These are phyloP conservation scores for Drosophila punjabiensis DNA, from an alignment of 1,140 invertebrate species.

Conservation along the genomic window DNA sequence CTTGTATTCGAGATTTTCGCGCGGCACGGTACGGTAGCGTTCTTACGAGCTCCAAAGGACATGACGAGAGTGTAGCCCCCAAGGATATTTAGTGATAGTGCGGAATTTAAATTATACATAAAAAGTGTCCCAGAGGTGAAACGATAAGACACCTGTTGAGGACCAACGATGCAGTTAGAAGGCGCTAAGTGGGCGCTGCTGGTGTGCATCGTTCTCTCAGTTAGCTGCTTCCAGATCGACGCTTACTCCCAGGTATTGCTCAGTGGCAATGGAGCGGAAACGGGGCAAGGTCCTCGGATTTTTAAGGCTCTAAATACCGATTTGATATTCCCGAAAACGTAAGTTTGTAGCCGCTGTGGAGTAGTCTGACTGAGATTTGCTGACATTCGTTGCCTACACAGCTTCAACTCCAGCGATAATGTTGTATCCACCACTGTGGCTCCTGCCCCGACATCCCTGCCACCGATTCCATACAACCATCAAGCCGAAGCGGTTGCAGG, in stretches of 20 bases:
- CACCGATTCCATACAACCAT: constrained; percentile 70
- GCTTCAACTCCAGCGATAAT: constrained; percentile 78
- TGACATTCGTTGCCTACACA: constrained; percentile 22
- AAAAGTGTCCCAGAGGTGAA: constrained; percentile 38
- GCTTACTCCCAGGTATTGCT: constrained; percentile 71
- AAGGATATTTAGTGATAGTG: constrained; percentile 25
- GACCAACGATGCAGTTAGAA: constrained; percentile 37
- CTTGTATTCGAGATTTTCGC: constrained; percentile 60
- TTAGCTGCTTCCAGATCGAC: constrained; percentile 19
- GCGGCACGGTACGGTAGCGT: constrained; percentile 45
- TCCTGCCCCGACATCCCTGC: constrained; percentile 24
- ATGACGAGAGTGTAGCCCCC: constrained; percentile 48
- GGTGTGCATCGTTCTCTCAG: constrained; percentile 26
- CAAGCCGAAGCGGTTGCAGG: constrained; percentile 16
- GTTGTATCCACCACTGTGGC: constrained; percentile 65
- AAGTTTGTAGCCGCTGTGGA: constrained; percentile 30
- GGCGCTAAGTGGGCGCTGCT: constrained; percentile 47
- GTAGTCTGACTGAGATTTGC: neutral
- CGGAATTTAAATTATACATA: neutral
- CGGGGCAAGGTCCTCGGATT: constrained; percentile 71
- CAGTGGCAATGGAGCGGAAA: constrained; percentile 28
- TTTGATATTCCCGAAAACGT: constrained; percentile 81
- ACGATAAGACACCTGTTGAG: constrained; percentile 1
- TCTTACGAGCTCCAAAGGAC: constrained; percentile 39
- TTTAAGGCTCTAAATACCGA: constrained; percentile 81